These are phyloP conservation scores for Chlorodrepanis virens DNA, from an alignment of 2,113 vertebrate genomes.

Conservation along the genomic window DNA sequence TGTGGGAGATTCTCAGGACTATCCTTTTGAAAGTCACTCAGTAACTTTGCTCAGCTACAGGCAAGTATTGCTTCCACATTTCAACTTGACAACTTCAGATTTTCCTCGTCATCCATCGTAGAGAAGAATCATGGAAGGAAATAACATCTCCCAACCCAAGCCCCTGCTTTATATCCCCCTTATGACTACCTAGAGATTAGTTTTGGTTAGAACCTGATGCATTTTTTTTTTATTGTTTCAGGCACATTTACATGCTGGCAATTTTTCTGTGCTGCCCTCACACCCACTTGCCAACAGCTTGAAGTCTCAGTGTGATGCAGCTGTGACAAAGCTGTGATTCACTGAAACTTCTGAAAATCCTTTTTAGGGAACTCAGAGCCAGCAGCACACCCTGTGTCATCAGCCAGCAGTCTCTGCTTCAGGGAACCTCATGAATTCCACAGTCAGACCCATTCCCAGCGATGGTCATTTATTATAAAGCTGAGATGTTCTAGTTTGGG, in stretches of 20 bases:
- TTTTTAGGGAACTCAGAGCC: not conserved
- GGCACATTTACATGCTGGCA: not conserved
- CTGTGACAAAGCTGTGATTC: not conserved
- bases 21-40: not conserved
- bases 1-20: not conserved
- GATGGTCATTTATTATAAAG: not conserved
- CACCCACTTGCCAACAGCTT: not conserved
- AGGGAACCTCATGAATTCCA: not conserved
- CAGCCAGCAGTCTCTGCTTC: not conserved
- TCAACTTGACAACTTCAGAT: not conserved
- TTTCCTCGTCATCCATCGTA: not conserved
- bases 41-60: not conserved
- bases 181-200: not conserved
- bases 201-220: not conserved
- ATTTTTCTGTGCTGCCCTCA: not conserved
- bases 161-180: not conserved
- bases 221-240: not conserved
- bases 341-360: not conserved
- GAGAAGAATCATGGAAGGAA: not conserved
- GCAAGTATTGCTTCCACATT: not conserved
- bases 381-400: not conserved
- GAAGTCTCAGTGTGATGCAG: not conserved
- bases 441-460: not conserved
- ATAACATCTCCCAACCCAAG: not conserved
- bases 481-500: not conserved